Percentiles rank a stretch among this genome's conserved stretches.
Evolutionary conservation across 2,797 vertebrate species (phyloP).

Genomic region (Myripristis murdjan): DNA sequence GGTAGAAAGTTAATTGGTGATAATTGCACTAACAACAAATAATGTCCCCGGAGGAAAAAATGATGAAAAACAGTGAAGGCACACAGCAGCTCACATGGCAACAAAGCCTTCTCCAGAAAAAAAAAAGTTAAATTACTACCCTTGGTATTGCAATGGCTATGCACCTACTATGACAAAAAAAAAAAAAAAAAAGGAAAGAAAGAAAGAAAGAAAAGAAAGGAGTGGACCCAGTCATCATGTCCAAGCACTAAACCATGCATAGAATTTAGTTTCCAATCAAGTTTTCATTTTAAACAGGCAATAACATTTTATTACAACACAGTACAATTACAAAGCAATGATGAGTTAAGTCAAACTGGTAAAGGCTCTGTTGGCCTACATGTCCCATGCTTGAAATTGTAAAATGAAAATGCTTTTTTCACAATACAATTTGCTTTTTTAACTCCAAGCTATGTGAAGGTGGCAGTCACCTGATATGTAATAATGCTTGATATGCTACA

Average conservation of each 20-base stretch:
- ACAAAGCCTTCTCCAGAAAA: slow-evolving; percentile 26
- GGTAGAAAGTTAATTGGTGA: slow-evolving; percentile 51
- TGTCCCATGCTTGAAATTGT: slow-evolving; percentile 19
- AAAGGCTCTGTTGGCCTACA: slow-evolving; percentile 31
- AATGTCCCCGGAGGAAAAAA: slow-evolving; percentile 1
- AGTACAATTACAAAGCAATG: slow-evolving; percentile 16
- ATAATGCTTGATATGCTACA: neutral
- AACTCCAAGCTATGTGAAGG: slow-evolving; percentile 8
- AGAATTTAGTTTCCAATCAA: slow-evolving; percentile 38
- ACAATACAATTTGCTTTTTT: slow-evolving; percentile 25
- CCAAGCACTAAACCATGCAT: slow-evolving; percentile 44
- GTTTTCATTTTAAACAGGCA: slow-evolving; percentile 63
- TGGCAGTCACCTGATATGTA: slow-evolving; percentile 21
- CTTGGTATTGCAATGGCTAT: slow-evolving; percentile 28
- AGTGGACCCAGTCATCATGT: no score
- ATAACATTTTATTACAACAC: no score
- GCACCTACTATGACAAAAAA: no score
- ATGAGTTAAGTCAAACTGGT: slow-evolving; percentile 12
- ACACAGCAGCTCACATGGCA: neutral
- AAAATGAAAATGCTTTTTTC: no score
- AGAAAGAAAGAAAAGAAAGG: no score
- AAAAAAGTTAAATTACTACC: slow-evolving; percentile 43
- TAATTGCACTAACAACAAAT: slow-evolving; percentile 52
- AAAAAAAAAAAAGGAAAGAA: no score
- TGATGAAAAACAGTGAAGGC: no score